These are phyloP conservation scores for Elymnias hypermnestra DNA, from an alignment of 1,140 invertebrate genomes.

Conservation along the genomic window DNA sequence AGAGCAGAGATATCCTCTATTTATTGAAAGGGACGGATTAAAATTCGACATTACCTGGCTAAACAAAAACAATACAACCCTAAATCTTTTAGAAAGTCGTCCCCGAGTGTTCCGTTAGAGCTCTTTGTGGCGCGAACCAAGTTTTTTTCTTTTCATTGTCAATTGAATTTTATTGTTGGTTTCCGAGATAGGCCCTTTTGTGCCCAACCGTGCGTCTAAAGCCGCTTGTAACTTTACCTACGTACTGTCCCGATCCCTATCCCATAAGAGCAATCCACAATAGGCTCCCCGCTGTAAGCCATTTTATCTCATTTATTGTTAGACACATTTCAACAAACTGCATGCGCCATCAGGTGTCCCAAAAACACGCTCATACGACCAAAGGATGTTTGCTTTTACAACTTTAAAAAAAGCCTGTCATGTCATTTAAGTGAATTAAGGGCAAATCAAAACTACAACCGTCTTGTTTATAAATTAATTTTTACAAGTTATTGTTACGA, in stretches of 20 bases:
- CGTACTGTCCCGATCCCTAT: constrained; percentile 25
- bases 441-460: constrained; percentile 3
- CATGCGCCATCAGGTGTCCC: constrained; percentile 54
- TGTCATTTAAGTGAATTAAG: too few species aligned
- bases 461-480: neutral
- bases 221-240: constrained; percentile 50
- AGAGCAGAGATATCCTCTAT: neutral
- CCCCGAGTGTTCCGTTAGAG: constrained; percentile 52
- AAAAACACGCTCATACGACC: constrained; percentile 8
- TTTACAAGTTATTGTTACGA: constrained; percentile 32
- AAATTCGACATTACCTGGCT: constrained; percentile 32
- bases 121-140: constrained; percentile 53
- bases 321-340: constrained; percentile 30
- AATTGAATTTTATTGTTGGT: constrained; percentile 75
- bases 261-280: constrained; percentile 62
- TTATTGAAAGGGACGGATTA: constrained; percentile 36
- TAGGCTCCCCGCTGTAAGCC: constrained; percentile 51
- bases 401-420: neutral
- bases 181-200: constrained; percentile 67
- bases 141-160: constrained; percentile 63
- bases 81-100: constrained; percentile 59
- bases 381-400: neutral
- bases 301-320: constrained; percentile 62
- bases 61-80: constrained; percentile 56
- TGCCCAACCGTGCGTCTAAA: constrained; percentile 67